These are phyloP conservation scores for Kryphioiulus occultus DNA, from an alignment of 2,888 invertebrate genomes.

Conservation along the genomic window DNA sequence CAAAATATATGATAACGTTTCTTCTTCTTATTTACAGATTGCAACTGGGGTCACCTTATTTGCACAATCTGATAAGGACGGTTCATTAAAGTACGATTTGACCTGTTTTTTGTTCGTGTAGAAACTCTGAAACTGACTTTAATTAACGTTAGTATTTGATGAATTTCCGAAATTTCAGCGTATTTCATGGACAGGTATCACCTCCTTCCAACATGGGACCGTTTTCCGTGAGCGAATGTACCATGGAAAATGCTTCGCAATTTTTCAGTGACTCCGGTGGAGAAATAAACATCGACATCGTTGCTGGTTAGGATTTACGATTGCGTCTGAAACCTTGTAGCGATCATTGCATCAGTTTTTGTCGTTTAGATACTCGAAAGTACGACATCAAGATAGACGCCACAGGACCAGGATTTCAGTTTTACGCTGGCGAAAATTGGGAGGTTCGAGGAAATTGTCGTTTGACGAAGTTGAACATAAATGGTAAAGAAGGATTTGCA, in stretches of 20 bases:
- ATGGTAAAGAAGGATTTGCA: slow-evolving; percentile 27
- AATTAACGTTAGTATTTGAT: background rate
- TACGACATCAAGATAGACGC: background rate
- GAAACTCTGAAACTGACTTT: background rate
- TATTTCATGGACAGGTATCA: background rate
- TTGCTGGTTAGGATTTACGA: background rate
- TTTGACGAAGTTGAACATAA: background rate
- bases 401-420: background rate
- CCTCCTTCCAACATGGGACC: background rate
- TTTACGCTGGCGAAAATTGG: slow-evolving; percentile 32
- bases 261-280: background rate
- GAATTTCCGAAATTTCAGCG: background rate
- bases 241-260: background rate
- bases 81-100: background rate
- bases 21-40: slow-evolving; percentile 4
- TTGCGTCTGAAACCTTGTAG: background rate
- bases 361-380: background rate
- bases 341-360: background rate
- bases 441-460: background rate
- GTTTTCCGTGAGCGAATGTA: background rate
- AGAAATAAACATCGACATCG: background rate
- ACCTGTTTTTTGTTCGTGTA: background rate
- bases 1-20: too few species aligned
- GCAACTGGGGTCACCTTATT: background rate
- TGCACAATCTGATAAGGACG: background rate